Base-by-base conservation (phyloP, 2,797 vertebrate genomes). In the Lepidocolaptes lacrymiger region DNA sequence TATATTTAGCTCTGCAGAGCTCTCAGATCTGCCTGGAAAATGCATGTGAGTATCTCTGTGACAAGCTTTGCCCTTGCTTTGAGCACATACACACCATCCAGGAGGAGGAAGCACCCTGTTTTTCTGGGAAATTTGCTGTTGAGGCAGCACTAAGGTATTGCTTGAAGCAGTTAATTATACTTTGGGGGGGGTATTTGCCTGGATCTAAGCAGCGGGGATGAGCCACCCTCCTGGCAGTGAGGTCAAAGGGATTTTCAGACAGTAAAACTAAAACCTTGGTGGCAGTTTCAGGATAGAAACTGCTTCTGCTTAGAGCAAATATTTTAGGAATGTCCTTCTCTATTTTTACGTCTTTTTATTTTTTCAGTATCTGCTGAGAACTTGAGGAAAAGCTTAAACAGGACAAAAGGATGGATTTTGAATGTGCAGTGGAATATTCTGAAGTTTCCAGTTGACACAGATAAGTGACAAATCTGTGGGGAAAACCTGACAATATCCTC, bases 381-480 rank as follows among this genome's bases (percentile, higher is more conserved):
- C 2, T 97, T 98, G 89, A 98, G 98, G 96, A 99, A 99, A 98
- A 99, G 97, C 94, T 94, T 99, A 36, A 98, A 98, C 62, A 94
- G 96, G 68, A 99, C 99, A 98, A 98, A 98, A 49, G 98, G 98
- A 94, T 97, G 99, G 88, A 98, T 99, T 95, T 96, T 98, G 67
- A 98, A 78, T 22, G 85, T 98, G 61, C 96, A 98, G 67, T 98
- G 98, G 75, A 97, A 98, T 90, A 95, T 98, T 64, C 98, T 98
- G 94, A 98, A 96, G 6, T 98, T 99, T 84, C 98, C 98, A 30
- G 98, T 98, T 36, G 87, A 98, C 27, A 97, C 98, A 90, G 98
- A 97, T 67, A 98, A 90, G 78, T 55, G 98, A 98, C 95, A 98
- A 97, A 74, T 99, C 98, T 96, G 97, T 95, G 58, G 98, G 48